Conservation (phyloP, 2,113 vertebrate species). For the Poeciliopsis retropinna region DNA sequence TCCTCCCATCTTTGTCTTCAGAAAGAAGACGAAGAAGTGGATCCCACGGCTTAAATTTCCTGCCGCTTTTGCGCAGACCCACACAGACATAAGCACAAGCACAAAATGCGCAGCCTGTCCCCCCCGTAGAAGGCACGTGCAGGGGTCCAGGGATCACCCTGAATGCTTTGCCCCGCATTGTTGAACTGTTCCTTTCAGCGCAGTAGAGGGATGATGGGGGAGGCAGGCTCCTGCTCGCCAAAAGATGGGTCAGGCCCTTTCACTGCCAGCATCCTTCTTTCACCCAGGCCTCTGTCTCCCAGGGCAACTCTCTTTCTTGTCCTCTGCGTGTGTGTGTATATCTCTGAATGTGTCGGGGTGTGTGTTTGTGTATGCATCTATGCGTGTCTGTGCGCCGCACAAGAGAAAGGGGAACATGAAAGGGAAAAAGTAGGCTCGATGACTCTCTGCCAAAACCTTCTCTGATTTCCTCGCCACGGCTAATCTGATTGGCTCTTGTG, state of each 20-base stretch:
- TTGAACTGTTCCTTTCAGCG: constrained; percentile 73
- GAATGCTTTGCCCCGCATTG: constrained; percentile 80
- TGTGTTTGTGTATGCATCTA: constrained; percentile 33
- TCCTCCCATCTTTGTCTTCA: constrained; percentile 20
- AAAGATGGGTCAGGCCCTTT: constrained; percentile 79
- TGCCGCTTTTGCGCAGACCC: constrained; percentile 38
- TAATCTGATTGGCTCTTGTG: constrained; percentile 78
- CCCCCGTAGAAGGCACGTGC: constrained; percentile 74
- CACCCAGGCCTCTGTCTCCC: constrained; percentile 78
- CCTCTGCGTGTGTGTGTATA: constrained; percentile 50
- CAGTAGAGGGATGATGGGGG: constrained; percentile 49
- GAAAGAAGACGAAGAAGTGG: constrained; percentile 26
- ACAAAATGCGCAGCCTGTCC: constrained; percentile 47
- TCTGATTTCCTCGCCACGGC: constrained; percentile 73
- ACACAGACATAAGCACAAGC: constrained; percentile 40
- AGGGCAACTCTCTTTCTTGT: constrained; percentile 76
- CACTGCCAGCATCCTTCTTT: constrained; percentile 79
- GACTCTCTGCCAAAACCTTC: constrained; percentile 72
- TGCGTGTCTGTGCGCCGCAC: constrained; percentile 41
- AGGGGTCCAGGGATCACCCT: constrained; percentile 80
- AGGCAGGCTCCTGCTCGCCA: constrained; percentile 69
- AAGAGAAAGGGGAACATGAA: constrained; percentile 73
- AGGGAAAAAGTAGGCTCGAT: constrained; percentile 62
- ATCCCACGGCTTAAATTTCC: constrained; percentile 61
- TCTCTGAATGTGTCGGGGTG: constrained; percentile 42